A percentile compares a stretch with the other conserved stretches of the same genome.
phyloP scores from a whole-genome alignment of 2,888 invertebrate genomes.

The Rhingia campestris region DNA sequence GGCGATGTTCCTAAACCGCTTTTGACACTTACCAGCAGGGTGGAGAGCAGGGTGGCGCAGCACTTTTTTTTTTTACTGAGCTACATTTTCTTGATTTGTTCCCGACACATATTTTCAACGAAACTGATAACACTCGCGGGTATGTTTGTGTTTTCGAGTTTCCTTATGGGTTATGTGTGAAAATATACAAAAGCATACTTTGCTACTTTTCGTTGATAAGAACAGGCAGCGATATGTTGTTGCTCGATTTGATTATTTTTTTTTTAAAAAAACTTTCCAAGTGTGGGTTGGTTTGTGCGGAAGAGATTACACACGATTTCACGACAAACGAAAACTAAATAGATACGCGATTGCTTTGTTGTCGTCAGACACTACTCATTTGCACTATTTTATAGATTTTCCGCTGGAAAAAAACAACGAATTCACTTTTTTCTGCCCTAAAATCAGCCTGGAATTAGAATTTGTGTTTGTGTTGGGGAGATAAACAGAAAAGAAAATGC shows the following conservation, averaged over 20 bases:
- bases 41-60: conserved; percentile 4
- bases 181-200: conserved; percentile 11
- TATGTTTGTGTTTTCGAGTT: conserved; percentile 24
- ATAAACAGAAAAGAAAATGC: neutral
- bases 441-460: conserved; percentile 3
- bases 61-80: conserved; percentile 2
- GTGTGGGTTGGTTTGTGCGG: conserved; percentile 21
- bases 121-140: conserved; percentile 36
- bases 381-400: conserved; percentile 25
- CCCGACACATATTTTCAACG: conserved; percentile 11
- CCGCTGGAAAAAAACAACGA: conserved; percentile 12
- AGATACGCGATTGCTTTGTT: neutral
- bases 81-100: conserved; percentile 17
- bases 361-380: conserved; percentile 21
- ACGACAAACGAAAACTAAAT: neutral
- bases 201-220: conserved; percentile 22
- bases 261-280: neutral
- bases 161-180: neutral
- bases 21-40: conserved; percentile 50
- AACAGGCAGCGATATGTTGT: conserved; percentile 27
- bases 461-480: conserved; percentile 6
- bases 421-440: neutral
- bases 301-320: conserved; percentile 18
- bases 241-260: conserved; percentile 24
- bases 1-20: conserved; percentile 28